Evolutionary conservation across 1,140 invertebrate species (phyloP).

Genomic region (Drosophila ananassae): DNA sequence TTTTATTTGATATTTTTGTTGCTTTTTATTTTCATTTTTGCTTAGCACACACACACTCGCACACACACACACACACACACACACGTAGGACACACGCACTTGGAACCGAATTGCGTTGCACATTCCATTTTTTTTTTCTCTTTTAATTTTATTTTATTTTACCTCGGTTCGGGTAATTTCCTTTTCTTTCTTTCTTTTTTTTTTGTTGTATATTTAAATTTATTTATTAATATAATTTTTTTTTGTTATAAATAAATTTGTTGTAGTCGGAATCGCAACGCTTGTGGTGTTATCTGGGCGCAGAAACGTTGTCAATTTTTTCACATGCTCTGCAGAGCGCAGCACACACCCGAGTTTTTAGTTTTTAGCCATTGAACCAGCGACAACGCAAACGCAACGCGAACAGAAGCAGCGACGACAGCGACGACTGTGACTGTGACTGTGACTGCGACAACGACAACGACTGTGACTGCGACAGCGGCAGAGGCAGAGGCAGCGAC

Average conservation of each 20-base stretch:
- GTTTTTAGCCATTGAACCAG: conserved; percentile 65
- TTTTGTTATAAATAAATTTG: conserved; percentile 72
- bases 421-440: conserved; percentile 18
- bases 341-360: conserved; percentile 75
- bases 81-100: not conserved
- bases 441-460: not conserved
- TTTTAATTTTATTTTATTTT: conserved; percentile 32
- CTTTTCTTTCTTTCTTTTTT: not conserved
- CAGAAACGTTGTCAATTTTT: conserved; percentile 66
- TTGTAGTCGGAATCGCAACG: no score
- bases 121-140: conserved; percentile 62
- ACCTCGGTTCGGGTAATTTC: conserved; percentile 3
- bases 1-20: conserved; percentile 7
- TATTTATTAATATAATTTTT: no score
- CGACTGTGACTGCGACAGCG: not conserved
- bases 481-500: not conserved
- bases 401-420: conserved; percentile 36
- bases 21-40: no score
- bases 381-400: conserved; percentile 45
- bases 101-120: conserved; percentile 50
- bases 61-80: conserved; percentile 18
- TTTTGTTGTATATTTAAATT: conserved; percentile 12
- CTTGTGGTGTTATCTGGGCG: no score
- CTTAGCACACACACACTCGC: conserved; percentile 19
- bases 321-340: conserved; percentile 71